These are phyloP conservation scores for Phrynocephalus versicolor DNA, from an alignment of 2,113 vertebrate species.

Conservation along the genomic window DNA sequence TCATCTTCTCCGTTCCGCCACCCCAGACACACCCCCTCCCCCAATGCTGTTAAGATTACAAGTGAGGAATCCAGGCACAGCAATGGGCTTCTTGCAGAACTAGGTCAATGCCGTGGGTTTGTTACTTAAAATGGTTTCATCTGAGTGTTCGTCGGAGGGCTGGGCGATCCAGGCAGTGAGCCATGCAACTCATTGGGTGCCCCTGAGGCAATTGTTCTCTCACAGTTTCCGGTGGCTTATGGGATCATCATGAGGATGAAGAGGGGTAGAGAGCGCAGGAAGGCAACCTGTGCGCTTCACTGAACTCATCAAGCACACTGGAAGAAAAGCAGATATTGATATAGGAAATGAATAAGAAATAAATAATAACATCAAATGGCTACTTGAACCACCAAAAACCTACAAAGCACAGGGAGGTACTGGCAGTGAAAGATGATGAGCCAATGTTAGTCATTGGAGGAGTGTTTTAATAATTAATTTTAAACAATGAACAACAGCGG, in stretches of 20 bases:
- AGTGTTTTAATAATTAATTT: neutral
- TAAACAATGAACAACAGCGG: neutral
- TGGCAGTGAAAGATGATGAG: neutral
- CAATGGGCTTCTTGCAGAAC: no score
- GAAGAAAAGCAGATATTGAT: neutral
- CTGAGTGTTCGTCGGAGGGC: no score
- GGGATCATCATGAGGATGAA: neutral
- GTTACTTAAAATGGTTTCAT: no score
- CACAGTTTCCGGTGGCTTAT: neutral
- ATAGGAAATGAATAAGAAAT: neutral
- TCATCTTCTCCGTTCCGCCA: neutral
- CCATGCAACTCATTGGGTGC: no score
- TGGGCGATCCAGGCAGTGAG: no score
- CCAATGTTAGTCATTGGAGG: neutral
- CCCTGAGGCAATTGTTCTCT: no score
- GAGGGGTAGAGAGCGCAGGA: neutral
- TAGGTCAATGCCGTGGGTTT: no score
- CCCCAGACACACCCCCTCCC: neutral
- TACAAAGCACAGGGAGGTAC: no score
- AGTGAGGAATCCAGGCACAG: no score
- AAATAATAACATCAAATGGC: neutral
- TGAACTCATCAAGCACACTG: neutral
- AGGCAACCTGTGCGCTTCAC: neutral
- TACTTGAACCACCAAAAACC: neutral
- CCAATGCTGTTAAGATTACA: neutral